Base-by-base conservation (phyloP, 2,113 vertebrate species). In the Microcebus ravelobensis region DNA sequence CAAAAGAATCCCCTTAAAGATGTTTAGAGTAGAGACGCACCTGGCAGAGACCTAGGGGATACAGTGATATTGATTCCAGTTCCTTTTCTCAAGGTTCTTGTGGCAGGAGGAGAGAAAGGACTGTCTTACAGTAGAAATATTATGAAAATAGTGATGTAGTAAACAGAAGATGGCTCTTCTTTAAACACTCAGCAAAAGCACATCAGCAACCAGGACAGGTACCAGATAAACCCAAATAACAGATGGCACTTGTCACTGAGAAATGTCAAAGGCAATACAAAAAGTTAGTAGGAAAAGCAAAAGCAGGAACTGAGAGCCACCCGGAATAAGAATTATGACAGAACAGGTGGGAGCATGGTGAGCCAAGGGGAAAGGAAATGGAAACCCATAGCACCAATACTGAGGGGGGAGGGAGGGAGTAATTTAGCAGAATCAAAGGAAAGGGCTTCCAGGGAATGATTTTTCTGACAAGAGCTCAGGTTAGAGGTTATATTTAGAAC, bases 371-470 rank as follows among this genome's bases (percentile, higher is more conserved):
- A 23, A 45, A 85, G 71, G 8, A 83, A 70, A 50, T 0, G 8
- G 8, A 61, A 57, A 83, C 2, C 0, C 13, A 77, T 0, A 31
- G 17, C 17, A 20, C 4, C 11, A 39, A n/a, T 20, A 27, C 5
- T 34, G 17, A 6, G 39, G 0, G 0, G 4, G 2, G 31, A 0
- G 1, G 45, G 45, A 27, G 7, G 7, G 45, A 8, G 45, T 45
- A 36, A 70, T 36, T 73, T 74, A 73, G 34, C 4, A 81, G 13
- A 74, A 84, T 68, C 63, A 25, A 23, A 13, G 23, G 36, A 50
- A 79, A 23, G 20, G 27, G 36, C 36, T 59, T 73, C 63, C 29
- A 61, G 2, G 76, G 57, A 36, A 84, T n/a, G 52, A 39, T 21
- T 63, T 21, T 92, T 87, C 55, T 67, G n/a, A 3, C 21, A 94